Evolutionary conservation across 1,140 invertebrate genomes (phyloP), one percentile per base, ranked within the genome.

Genomic region (Drosophila suzukii): DNA sequence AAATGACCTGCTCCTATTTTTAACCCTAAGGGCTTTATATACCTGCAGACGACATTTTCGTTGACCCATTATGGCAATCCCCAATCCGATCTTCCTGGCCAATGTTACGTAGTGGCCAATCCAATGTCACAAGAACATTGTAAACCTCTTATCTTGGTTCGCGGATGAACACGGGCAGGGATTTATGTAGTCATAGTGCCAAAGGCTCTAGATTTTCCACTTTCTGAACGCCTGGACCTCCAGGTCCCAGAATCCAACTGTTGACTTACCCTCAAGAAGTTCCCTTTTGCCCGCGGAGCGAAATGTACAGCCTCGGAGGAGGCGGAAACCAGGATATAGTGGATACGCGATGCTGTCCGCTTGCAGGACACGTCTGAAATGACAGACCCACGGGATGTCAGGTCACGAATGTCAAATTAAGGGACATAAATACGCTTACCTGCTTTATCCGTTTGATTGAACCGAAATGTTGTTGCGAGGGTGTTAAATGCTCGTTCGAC

Each of bases 401-500:
- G 11, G 47, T 49, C 10, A 11, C 8, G 20, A 56, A 43, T 38
- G 36, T 13, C 34, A 27, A 38, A 17, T 11, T 32, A 10, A 30
- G 20, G 8, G 8, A 7, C 15, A 34, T 15, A 17, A n/a, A 2
- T 6, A 12, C 13, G 38, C 73, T 76, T 75, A 76, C 73, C 73
- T 76, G 61, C 15, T 34, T 30, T 34, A 24, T 49, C 20, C 60
- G 47, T 50, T 59, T 5, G 32, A 41, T 62, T 74, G 13, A 62
- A 59, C 54, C 8, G 20, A 20, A 13, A 27, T 66, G 50, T 53
- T 36, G 50, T 17, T 53, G 47, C 30, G 49, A 76, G 72, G 73
- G 72, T 75, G 72, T 59, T 75, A 54, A 62, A 74, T 53, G 49
- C 15, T 20, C 39, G 72, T 59, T 47, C 74, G 61, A 76, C 73